Conservation (phyloP, 2,113 vertebrate species). For the Pelecanus crispus region DNA sequence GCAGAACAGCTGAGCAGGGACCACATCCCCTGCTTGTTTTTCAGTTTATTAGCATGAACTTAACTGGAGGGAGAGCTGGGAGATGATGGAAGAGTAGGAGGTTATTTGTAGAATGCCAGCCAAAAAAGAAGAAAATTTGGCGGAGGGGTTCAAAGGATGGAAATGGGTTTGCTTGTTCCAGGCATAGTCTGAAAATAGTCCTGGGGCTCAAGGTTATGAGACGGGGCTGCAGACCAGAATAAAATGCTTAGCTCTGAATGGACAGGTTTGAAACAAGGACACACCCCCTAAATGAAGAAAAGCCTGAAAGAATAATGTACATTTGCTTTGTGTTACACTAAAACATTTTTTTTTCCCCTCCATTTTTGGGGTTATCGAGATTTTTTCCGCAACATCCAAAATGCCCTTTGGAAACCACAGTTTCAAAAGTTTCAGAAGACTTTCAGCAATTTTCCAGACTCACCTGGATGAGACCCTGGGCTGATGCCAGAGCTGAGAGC, state of each 20-base stretch:
- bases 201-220: neutral
- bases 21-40: neutral
- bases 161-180: neutral
- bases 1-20: neutral
- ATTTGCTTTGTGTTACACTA: neutral
- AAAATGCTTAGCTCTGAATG: neutral
- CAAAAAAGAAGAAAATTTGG: neutral
- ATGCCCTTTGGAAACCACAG: neutral
- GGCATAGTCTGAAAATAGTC: neutral
- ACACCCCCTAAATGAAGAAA: neutral
- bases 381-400: neutral
- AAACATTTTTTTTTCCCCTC: neutral
- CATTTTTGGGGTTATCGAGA: neutral
- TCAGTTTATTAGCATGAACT: neutral
- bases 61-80: neutral
- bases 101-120: neutral
- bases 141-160: neutral
- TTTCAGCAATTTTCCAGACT: neutral
- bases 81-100: neutral
- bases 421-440: neutral
- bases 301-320: neutral
- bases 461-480: accelerated
- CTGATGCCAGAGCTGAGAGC: neutral
- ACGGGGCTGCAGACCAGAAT: neutral
- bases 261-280: neutral